Evolutionary conservation across 2,888 invertebrate species (phyloP), one percentile per base, ranked within the genome.

Genomic region (Cyaniris semiargus): DNA sequence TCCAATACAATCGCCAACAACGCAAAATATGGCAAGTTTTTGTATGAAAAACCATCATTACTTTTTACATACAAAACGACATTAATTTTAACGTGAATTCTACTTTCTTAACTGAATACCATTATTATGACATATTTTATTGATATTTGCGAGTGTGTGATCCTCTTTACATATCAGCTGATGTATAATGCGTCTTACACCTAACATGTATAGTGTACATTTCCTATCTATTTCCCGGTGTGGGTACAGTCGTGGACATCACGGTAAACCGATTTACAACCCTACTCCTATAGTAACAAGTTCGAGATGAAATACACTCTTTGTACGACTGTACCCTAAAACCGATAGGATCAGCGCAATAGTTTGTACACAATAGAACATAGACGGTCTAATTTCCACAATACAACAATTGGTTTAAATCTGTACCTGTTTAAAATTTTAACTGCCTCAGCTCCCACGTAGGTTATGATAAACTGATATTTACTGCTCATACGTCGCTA

Each of bases 361-460:
- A 10, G 44, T 74, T 74, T 74, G 74, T 53, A 74, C n/a, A 74
- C 74, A 74, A 74, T 74, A 53, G 53, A 44, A 74, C 48, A 74
- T 48, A 48, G 74, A 48, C 74, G 48, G 74, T 74, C 74, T 74
- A 74, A 74, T 74, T 74, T 74, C 74, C 74, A 74, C 74, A 74
- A 74, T 74, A 53, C 48, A 74, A 74, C 74, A 74, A 74, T 74
- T 74, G 74, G 48, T 74, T 74, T 74, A 74, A 74, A 74, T 74
- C 74, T 74, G 53, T 48, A 18, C 15, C 74, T 23, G 74, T 53
- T 74, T 74, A 48, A 74, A 74, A 74, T 74, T 53, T 74, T 48
- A 74, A 21, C 74, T n/a, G 71, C 38, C 3, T 21, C 21, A 38
- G 34, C 34, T 71, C 71, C 71, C 71, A 71, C 71, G 21, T 71